Conservation (phyloP, 2,113 vertebrate species). For the Cygnus buccinator region DNA sequence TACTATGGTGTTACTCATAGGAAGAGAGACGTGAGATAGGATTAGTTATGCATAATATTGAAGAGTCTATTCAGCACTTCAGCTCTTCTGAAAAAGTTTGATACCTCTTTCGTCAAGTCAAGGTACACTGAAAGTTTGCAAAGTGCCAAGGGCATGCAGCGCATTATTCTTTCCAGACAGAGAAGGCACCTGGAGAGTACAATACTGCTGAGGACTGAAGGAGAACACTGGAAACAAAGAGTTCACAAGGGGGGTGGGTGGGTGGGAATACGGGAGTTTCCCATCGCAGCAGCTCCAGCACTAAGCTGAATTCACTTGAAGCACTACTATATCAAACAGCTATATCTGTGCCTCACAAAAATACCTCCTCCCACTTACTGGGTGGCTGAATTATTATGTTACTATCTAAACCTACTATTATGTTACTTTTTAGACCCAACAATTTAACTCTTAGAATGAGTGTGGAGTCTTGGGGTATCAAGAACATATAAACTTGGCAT, state of each 20-base stretch:
- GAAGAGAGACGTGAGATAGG: background rate
- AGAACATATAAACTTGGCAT: background rate
- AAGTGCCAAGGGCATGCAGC: background rate
- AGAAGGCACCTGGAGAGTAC: background rate
- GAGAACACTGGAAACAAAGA: background rate
- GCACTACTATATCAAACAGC: background rate
- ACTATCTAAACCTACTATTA: background rate
- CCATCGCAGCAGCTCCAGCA: background rate
- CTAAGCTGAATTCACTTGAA: background rate
- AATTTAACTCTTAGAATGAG: background rate
- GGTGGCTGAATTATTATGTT: background rate
- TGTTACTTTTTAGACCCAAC: background rate
- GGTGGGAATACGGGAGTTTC: background rate
- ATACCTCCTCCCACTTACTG: background rate
- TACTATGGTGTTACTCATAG: background rate
- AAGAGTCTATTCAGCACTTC: background rate
- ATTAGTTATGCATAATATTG: background rate
- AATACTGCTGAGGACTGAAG: accelerated
- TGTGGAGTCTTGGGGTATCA: background rate
- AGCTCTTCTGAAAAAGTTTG: background rate
- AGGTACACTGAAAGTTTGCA: background rate
- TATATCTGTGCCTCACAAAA: background rate
- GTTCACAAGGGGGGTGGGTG: background rate
- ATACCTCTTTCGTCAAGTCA: background rate
- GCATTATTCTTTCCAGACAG: background rate